Conservation (phyloP, 37 sponge, comb jelly and placozoan species). For the Hexactinellida sp. region DNA sequence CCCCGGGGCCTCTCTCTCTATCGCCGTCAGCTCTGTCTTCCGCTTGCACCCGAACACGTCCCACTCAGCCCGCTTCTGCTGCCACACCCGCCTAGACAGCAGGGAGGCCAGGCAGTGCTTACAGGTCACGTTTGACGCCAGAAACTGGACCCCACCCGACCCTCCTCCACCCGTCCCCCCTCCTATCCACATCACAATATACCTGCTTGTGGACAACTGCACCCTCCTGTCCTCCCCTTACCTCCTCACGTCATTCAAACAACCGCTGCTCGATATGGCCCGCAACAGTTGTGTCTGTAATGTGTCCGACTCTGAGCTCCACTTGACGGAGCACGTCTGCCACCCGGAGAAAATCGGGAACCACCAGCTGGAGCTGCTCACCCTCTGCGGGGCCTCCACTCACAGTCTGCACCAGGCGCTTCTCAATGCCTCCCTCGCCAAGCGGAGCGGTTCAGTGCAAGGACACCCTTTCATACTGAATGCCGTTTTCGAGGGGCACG, state of each 20-base stretch:
- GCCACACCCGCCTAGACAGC: not conserved
- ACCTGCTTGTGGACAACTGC: not conserved
- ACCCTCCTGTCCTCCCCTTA: not conserved
- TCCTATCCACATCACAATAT: not conserved
- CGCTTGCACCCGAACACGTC: not conserved
- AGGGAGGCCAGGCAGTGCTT: not conserved
- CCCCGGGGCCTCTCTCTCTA: not conserved
- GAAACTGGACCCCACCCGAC: not conserved
- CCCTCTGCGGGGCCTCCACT: not conserved
- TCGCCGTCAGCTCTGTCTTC: not conserved
- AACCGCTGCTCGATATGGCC: not conserved
- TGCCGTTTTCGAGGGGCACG: not conserved
- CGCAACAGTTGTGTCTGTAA: not conserved
- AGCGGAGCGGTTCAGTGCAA: not conserved
- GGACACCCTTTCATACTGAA: not conserved
- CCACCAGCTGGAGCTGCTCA: not conserved
- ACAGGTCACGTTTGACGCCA: not conserved
- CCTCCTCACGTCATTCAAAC: not conserved
- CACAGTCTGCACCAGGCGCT: not conserved
- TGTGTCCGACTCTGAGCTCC: not conserved
- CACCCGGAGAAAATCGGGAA: not conserved
- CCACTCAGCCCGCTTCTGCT: not conserved
- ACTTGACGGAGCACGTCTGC: not conserved
- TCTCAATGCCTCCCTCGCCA: not conserved
- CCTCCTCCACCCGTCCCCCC: not conserved